Evolutionary conservation across 2,797 vertebrate genomes (phyloP).

Genomic region (Octomys mimax): DNA sequence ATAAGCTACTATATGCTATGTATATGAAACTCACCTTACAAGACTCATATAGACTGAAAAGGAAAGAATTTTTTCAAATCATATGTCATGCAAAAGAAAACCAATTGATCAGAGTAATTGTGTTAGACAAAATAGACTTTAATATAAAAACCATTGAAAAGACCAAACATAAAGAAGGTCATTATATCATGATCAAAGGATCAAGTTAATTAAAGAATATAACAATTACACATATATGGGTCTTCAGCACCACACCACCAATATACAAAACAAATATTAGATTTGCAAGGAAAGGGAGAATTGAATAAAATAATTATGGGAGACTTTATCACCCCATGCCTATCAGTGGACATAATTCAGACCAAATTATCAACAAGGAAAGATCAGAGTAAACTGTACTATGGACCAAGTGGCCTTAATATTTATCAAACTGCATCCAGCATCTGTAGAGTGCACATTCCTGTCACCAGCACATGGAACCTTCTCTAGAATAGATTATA

Average conservation of each 20-base stretch:
- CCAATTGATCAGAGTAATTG: not conserved
- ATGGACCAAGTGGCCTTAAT: not conserved
- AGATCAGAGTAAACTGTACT: not conserved
- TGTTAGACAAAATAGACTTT: not conserved
- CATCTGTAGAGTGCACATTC: not conserved
- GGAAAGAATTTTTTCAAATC: not conserved
- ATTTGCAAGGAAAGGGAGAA: not conserved
- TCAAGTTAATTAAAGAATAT: too few species aligned
- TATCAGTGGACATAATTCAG: not conserved
- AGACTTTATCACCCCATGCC: not conserved
- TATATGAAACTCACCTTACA: not conserved
- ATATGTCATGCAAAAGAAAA: not conserved
- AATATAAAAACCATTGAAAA: not conserved
- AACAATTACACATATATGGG: too few species aligned
- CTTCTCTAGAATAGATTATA: not conserved
- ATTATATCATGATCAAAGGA: not conserved
- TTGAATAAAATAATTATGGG: not conserved
- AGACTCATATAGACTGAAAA: not conserved
- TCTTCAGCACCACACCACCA: too few species aligned
- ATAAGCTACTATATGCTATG: not conserved
- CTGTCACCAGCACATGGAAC: not conserved
- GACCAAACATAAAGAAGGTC: not conserved
- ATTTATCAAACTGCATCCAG: not conserved
- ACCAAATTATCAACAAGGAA: not conserved
- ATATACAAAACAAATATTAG: not conserved